A percentile compares a stretch with the other conserved stretches of the same genome.
These are phyloP conservation scores for Origma solitaria DNA, from an alignment of 2,113 vertebrate genomes.

Conservation along the genomic window DNA sequence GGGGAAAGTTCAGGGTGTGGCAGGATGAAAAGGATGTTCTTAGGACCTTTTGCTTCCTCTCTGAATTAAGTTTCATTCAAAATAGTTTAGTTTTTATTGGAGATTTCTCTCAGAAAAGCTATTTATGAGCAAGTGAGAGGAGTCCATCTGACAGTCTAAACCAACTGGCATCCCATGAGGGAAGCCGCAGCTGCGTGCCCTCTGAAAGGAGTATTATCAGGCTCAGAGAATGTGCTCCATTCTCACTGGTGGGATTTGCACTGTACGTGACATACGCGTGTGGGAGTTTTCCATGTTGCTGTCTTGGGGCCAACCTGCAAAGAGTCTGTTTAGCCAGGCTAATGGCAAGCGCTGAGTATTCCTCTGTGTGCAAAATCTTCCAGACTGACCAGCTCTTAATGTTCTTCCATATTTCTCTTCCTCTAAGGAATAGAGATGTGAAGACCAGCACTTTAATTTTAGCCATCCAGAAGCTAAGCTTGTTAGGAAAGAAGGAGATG, in stretches of 20 bases:
- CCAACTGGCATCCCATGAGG: not conserved
- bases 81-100: not conserved
- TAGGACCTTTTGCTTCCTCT: not conserved
- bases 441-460: not conserved
- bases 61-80: not conserved
- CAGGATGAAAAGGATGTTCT: not conserved
- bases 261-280: accelerated
- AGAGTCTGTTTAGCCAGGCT: not conserved
- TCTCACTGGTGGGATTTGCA: not conserved
- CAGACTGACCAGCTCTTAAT: not conserved
- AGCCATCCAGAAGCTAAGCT: not conserved
- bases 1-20: not conserved
- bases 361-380: not conserved
- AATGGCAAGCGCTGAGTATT: not conserved
- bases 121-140: not conserved
- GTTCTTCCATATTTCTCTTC: not conserved
- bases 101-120: not conserved
- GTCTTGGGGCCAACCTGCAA: not conserved
- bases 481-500: not conserved
- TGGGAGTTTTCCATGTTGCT: not conserved
- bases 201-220: not conserved
- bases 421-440: not conserved
- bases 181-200: not conserved
- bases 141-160: not conserved
- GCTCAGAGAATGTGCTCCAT: not conserved